Evolutionary conservation across 2,797 vertebrate species (phyloP).

Genomic region (Anguilla pacifica): DNA sequence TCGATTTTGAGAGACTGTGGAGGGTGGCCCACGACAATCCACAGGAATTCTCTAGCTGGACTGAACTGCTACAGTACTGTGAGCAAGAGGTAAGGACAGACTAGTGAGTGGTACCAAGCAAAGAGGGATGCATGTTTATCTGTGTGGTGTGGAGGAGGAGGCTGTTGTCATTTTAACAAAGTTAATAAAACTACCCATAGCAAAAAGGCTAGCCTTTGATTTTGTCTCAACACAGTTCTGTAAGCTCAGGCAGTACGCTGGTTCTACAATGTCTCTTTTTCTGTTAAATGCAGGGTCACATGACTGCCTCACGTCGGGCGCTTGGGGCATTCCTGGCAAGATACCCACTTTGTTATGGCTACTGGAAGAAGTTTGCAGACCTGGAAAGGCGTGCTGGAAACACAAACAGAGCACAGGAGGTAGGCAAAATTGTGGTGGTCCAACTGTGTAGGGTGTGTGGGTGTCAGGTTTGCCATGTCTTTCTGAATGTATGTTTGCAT

Average conservation of each 20-base stretch:
- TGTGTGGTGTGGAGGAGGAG: neutral
- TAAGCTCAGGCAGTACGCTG: neutral
- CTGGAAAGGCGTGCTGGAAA: constrained; percentile 75
- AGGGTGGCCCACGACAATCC: constrained; percentile 71
- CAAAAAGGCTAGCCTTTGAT: neutral
- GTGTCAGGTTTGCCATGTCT: neutral
- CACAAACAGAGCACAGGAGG: constrained; percentile 75
- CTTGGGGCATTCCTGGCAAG: constrained; percentile 75
- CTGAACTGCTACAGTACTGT: constrained; percentile 79
- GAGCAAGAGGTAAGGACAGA: constrained; percentile 76
- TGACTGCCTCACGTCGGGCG: constrained; percentile 70
- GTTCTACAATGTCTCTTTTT: neutral
- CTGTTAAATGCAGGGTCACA: constrained; percentile 68
- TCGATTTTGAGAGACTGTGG: constrained; percentile 79
- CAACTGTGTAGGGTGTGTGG: neutral
- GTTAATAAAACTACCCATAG: neutral
- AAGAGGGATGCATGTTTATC: neutral
- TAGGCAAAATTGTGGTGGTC: constrained; percentile 44
- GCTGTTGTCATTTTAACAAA: neutral
- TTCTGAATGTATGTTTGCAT: neutral
- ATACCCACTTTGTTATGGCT: constrained; percentile 86
- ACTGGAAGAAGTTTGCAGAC: constrained; percentile 87
- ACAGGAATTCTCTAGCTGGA: constrained; percentile 80
- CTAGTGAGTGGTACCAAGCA: neutral
- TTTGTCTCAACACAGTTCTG: neutral